These are phyloP conservation scores for Phoxinus dragarum DNA, from an alignment of 2,797 vertebrate genomes.

Conservation along the genomic window DNA sequence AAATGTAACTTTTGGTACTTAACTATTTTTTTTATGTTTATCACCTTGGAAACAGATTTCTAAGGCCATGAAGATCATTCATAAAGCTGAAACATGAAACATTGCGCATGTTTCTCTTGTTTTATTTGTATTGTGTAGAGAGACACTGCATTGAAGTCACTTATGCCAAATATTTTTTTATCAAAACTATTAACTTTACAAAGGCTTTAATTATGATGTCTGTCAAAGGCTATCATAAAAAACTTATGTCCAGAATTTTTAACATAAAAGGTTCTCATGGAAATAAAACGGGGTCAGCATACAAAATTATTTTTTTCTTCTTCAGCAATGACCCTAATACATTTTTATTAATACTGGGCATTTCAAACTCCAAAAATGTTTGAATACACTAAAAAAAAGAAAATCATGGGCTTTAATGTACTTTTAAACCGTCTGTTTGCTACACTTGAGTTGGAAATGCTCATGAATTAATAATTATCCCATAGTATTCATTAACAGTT, in stretches of 20 bases:
- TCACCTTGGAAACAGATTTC: slow-evolving; percentile 33
- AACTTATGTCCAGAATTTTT: neutral
- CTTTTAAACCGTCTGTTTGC: neutral
- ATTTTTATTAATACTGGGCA: neutral
- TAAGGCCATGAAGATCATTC: neutral
- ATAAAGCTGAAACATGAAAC: neutral
- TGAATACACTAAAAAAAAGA: neutral
- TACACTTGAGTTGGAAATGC: neutral
- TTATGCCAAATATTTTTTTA: neutral
- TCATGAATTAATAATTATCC: slow-evolving; percentile 26
- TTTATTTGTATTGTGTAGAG: neutral
- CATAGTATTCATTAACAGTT: slow-evolving; percentile 4
- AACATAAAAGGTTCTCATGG: neutral
- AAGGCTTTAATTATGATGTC: neutral
- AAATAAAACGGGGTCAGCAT: neutral
- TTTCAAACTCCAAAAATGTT: neutral
- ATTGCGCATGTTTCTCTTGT: neutral
- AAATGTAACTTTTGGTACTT: slow-evolving; percentile 4
- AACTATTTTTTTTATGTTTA: neutral
- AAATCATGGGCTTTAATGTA: neutral
- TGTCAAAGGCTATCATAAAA: neutral
- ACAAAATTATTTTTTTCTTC: neutral
- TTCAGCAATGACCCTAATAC: neutral
- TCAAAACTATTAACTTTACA: neutral
- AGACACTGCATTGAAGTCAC: neutral